Conservation (phyloP, 2,113 vertebrate genomes). For the Ameiurus melas region DNA sequence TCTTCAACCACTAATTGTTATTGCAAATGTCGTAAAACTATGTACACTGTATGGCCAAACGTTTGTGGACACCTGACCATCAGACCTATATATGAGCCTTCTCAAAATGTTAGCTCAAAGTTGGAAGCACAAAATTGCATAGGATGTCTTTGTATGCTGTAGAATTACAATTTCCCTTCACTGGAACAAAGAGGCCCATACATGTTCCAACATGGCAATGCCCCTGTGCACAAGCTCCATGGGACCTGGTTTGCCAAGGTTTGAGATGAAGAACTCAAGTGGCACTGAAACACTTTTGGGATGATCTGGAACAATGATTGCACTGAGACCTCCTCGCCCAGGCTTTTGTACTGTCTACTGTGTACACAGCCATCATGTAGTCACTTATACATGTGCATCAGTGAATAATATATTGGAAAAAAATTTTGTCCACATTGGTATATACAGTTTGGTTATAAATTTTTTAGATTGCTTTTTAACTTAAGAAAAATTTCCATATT, state of each 20-base stretch:
- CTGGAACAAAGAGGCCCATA: neutral
- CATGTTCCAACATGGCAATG: neutral
- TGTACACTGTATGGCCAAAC: neutral
- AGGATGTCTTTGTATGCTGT: too few relatives aligned
- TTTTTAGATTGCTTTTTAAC: slow-evolving; percentile 1
- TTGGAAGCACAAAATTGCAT: neutral
- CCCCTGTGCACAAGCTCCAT: neutral
- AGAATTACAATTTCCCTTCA: neutral
- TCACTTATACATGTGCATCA: neutral
- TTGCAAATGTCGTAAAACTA: too few relatives aligned
- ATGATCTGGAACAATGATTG: neutral
- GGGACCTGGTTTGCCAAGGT: neutral
- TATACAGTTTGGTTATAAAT: neutral
- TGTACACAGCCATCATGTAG: slow-evolving; percentile 4
- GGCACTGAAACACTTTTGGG: neutral
- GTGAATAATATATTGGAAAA: neutral
- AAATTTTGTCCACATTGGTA: neutral
- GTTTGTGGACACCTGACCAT: neutral
- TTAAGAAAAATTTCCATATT: neutral
- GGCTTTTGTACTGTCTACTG: too few relatives aligned
- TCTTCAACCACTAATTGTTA: neutral
- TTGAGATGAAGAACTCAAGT: neutral
- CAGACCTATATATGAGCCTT: neutral
- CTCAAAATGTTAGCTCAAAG: neutral
- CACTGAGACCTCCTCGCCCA: neutral